A percentile compares a stretch with the other conserved stretches of the same genome.
phyloP scores from a whole-genome alignment of 92 coral and sea anemone genomes.

The Actinostola sp. region DNA sequence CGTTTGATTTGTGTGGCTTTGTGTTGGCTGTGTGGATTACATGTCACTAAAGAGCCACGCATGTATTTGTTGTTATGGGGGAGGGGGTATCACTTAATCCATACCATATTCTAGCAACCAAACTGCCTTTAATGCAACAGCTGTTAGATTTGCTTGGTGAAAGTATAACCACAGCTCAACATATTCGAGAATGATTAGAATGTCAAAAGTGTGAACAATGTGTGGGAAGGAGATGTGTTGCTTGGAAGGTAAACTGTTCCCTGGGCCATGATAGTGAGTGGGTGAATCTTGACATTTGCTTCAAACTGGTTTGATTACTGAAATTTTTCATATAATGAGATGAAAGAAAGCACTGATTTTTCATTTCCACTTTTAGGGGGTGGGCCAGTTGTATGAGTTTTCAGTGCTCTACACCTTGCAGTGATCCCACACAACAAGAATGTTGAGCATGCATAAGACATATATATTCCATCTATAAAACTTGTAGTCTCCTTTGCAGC shows the following conservation, averaged over 20 bases:
- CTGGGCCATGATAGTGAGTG: not conserved
- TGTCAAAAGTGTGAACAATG: constrained; percentile 10
- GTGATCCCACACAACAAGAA: too few relatives aligned
- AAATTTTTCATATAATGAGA: not conserved
- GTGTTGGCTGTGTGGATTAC: constrained; percentile 17
- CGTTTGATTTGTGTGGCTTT: constrained; percentile 24
- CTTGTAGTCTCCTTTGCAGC: too few relatives aligned
- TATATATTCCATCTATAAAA: too few relatives aligned
- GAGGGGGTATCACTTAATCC: constrained; percentile 13
- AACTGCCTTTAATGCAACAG: constrained; percentile 3
- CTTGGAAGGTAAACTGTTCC: constrained; percentile 4
- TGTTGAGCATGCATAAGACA: not conserved
- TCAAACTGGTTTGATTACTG: constrained; percentile 5
- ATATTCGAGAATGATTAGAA: not conserved
- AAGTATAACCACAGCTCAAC: not conserved
- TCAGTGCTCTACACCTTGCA: too few relatives aligned
- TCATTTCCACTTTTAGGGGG: not conserved
- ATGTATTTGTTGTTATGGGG: constrained; percentile 26
- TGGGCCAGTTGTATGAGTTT: too few relatives aligned
- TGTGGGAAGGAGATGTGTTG: constrained; percentile 19
- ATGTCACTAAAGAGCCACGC: constrained; percentile 1
- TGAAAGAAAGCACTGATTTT: constrained; percentile 7
- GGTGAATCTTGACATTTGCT: not conserved
- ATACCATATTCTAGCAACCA: not conserved
- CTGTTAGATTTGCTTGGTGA: constrained; percentile 6